Conservation (phyloP, 2,113 vertebrate genomes). For the Cottus gobio region DNA sequence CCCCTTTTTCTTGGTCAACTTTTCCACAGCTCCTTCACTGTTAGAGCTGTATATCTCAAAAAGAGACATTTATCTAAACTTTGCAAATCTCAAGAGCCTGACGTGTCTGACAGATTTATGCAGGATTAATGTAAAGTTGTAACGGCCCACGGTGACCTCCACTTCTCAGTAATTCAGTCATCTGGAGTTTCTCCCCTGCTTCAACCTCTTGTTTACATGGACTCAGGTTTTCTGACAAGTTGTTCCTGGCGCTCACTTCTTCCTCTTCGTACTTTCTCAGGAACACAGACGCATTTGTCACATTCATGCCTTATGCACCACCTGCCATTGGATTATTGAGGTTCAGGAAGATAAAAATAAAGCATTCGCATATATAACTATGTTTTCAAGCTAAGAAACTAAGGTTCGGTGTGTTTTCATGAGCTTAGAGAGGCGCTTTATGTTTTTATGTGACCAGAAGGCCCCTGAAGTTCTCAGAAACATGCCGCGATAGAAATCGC, state of each 20-base stretch:
- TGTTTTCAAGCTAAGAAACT: neutral
- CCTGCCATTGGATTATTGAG: neutral
- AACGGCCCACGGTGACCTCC: slow-evolving; percentile 14
- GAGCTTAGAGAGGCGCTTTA: neutral
- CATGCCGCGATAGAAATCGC: neutral
- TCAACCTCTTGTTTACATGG: slow-evolving; percentile 25
- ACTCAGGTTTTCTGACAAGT: slow-evolving; percentile 17
- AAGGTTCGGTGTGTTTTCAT: neutral
- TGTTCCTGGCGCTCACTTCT: neutral
- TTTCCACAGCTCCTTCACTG: slow-evolving; percentile 51
- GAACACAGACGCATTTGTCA: neutral
- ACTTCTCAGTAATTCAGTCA: slow-evolving; percentile 18
- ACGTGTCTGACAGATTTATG: slow-evolving; percentile 17
- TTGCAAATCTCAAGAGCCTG: slow-evolving; percentile 26
- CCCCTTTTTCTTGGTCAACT: slow-evolving; percentile 34
- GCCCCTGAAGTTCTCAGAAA: neutral
- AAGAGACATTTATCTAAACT: slow-evolving; percentile 26
- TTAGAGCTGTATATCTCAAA: slow-evolving; percentile 23
- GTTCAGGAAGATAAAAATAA: neutral
- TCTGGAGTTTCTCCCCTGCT: neutral
- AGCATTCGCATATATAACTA: too few species aligned
- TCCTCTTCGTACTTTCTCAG: neutral
- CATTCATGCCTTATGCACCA: neutral
- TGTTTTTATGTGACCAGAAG: neutral
- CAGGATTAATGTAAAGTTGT: slow-evolving; percentile 31